A percentile compares a stretch with the other conserved stretches of the same genome.
phyloP scores from a whole-genome alignment of 2,888 invertebrate genomes.

The Eupeodes luniger region DNA sequence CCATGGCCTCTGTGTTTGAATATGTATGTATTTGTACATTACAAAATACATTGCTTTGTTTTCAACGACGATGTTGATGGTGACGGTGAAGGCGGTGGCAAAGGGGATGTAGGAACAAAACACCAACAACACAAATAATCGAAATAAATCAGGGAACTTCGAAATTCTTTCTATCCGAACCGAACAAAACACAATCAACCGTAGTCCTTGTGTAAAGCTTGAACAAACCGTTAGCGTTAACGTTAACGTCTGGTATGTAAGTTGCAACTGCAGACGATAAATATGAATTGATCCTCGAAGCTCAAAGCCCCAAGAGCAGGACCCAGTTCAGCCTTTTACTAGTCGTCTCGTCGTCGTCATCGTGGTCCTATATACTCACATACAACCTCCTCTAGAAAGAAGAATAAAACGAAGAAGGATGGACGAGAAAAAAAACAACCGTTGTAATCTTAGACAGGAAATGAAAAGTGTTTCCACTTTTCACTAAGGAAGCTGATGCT shows the following conservation, averaged over 20 bases:
- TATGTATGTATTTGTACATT: background rate
- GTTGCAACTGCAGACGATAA: conserved; percentile 60
- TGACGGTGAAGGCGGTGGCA: too few species aligned
- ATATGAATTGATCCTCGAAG: conserved; percentile 69
- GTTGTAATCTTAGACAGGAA: conserved; percentile 75
- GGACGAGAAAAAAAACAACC: conserved; percentile 4
- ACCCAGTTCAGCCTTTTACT: too few species aligned
- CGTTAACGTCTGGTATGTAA: background rate
- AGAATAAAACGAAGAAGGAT: background rate
- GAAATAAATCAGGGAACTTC: conserved; percentile 7
- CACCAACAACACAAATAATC: conserved; percentile 15
- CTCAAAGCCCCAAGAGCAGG: conserved; percentile 39
- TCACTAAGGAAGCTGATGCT: conserved; percentile 53
- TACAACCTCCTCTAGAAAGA: background rate
- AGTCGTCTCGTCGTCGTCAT: too few species aligned
- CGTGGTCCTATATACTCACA: background rate
- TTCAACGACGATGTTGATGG: background rate
- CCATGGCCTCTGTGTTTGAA: conserved; percentile 3
- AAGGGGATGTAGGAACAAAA: background rate
- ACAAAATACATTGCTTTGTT: conserved; percentile 29
- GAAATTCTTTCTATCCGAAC: conserved; percentile 28
- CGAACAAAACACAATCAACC: background rate
- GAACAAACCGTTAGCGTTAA: background rate
- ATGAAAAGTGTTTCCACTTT: conserved; percentile 73
- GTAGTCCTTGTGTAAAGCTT: background rate